Percentiles rank a stretch among this genome's conserved stretches.
Conservation (phyloP, 2,113 vertebrate genomes). For the Oreochromis niloticus region DNA sequence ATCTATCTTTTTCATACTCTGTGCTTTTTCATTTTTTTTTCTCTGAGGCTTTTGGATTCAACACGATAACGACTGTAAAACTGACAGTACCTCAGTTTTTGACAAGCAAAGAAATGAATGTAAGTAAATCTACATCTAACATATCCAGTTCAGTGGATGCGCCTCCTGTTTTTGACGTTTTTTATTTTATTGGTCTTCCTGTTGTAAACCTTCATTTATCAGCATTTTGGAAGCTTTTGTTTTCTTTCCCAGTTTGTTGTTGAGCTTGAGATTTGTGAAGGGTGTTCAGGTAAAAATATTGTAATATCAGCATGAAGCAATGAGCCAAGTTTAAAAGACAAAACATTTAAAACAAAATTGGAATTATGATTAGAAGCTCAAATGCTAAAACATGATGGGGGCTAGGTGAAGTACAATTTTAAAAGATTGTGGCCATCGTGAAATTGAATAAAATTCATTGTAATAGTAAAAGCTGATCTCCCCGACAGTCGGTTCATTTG, state of each 20-base stretch:
- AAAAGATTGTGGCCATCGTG: neutral
- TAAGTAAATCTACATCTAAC: neutral
- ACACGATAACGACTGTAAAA: neutral
- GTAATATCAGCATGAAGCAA: neutral
- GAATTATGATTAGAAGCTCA: neutral
- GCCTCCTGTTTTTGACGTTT: neutral
- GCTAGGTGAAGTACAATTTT: neutral
- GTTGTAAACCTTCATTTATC: neutral
- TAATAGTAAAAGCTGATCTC: neutral
- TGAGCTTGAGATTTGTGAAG: neutral
- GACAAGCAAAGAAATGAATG: neutral
- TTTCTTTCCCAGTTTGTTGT: neutral
- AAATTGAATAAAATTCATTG: neutral
- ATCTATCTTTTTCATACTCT: slow-evolving; percentile 95
- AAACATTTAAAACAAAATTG: neutral
- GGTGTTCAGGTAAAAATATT: neutral
- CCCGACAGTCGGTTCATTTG: neutral
- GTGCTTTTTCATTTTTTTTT: slow-evolving; percentile 8
- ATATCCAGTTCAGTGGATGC: neutral
- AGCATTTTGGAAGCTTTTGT: neutral
- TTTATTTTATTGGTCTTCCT: neutral
- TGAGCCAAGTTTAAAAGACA: neutral
- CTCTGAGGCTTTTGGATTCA: neutral
- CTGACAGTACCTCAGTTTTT: neutral
- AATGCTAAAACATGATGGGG: neutral